These are phyloP conservation scores for Coluber constrictor DNA, from an alignment of 2,797 vertebrate species.

Conservation along the genomic window DNA sequence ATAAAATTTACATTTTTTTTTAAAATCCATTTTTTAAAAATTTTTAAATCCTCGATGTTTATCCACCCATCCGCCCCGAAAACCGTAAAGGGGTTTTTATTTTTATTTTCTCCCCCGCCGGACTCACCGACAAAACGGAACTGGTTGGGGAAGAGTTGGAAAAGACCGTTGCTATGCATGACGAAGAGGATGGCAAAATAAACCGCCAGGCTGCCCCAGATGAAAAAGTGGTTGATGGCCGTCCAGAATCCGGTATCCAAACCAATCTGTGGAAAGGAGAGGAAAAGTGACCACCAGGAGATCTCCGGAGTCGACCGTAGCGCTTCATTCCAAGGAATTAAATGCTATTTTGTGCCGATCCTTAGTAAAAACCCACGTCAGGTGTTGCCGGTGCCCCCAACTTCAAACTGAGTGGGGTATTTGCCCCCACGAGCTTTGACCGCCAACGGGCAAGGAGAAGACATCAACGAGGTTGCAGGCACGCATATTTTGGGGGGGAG, in stretches of 20 bases:
- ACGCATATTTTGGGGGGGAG: background rate
- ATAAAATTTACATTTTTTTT: too few species aligned
- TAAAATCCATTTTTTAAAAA: too few species aligned
- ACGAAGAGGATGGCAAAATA: slow-evolving; percentile 90
- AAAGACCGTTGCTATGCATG: slow-evolving; percentile 89
- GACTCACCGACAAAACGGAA: slow-evolving; percentile 91
- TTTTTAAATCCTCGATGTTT: too few species aligned
- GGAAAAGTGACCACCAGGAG: background rate
- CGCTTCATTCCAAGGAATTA: background rate
- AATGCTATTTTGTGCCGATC: background rate
- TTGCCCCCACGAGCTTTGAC: background rate
- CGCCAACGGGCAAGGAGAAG: background rate
- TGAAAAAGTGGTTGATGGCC: slow-evolving; percentile 91
- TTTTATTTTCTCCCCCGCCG: too few species aligned
- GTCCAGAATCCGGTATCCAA: slow-evolving; percentile 95
- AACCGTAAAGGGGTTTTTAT: background rate
- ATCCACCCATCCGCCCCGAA: too few species aligned
- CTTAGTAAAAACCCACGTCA: background rate
- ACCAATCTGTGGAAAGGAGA: slow-evolving; percentile 74
- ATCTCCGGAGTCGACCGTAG: rapidly evolving
- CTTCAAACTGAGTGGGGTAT: background rate
- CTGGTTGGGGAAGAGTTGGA: slow-evolving; percentile 89
- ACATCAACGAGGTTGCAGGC: background rate
- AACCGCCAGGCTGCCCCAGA: slow-evolving; percentile 88
- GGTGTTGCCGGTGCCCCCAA: too few species aligned